Base-by-base conservation (phyloP, 2,888 invertebrate genomes). In the Pomacea canaliculata region DNA sequence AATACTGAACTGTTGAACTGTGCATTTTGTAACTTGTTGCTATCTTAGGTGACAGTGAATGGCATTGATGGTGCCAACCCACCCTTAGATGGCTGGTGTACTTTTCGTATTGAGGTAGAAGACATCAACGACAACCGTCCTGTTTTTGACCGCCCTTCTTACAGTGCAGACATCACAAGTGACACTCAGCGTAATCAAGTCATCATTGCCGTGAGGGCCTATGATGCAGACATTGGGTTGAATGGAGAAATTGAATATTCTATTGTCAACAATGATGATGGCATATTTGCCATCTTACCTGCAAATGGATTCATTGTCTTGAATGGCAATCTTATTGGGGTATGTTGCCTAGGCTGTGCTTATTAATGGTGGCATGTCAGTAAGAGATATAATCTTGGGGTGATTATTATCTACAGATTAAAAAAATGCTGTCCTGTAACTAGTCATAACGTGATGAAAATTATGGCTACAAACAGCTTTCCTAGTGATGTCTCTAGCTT, bases 61-160 rank as follows among this genome's bases (percentile, higher is more conserved):
- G 99, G 98, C 9, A 97, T 97, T 0, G 99, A 99, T 93, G 96
- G 98, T 90, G 99, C 98, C n/a, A 97, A 97, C 90, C 98, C 98
- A 1, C 97, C 97, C 0, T 91, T 99, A 83, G 98, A 98, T 91
- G 98, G 98, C 49, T 98, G 98, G 83, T 99, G 99, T 91, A 98
- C 98, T 12, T 99, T 99, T 91, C 85, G 86, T 75, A 78, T 80
- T 56, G 81, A 80, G 19, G 85, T 90, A 37, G 78, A 80, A 9
- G 90, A 90, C 74, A 80, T 86, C 48, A 90, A 90, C 79, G 87
- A 90, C 79, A 86, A 90, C 23, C 70, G 80, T 9, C 90, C 90
- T 0, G 75, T 80, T 27, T 90, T 90, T 79, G 89, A 88, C 79
- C 84, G 87, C 8, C 83, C 84, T 0, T 81, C 81, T 0, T 90